A percentile compares a stretch with the other conserved stretches of the same genome.
Evolutionary conservation across 2,113 vertebrate genomes (phyloP).

Genomic region (Telmatochromis sp.): DNA sequence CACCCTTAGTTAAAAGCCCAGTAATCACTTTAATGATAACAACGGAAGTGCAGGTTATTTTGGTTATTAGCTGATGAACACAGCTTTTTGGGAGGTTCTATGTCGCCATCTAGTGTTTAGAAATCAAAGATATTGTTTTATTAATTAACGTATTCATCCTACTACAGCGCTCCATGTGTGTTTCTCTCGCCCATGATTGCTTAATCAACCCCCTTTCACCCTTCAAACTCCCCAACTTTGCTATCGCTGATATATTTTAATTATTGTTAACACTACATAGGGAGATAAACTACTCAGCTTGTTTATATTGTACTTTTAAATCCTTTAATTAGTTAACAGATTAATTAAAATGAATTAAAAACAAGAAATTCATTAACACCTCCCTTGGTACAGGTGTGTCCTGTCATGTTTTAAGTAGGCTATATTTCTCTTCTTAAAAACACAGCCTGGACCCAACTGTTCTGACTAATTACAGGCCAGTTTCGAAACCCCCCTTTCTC

Average conservation of each 20-base stretch:
- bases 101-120: constrained; percentile 26
- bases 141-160: background rate
- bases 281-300: background rate
- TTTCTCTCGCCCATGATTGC: background rate
- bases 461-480: background rate
- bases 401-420: background rate
- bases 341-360: background rate
- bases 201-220: background rate
- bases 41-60: background rate
- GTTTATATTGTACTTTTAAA: background rate
- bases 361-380: background rate
- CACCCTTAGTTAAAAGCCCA: background rate
- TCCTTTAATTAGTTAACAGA: background rate
- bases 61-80: background rate
- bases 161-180: background rate
- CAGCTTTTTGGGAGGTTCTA: background rate
- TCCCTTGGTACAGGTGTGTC: background rate
- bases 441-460: background rate
- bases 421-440: background rate
- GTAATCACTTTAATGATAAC: background rate
- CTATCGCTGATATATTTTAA: background rate
- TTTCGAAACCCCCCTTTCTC: background rate
- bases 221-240: background rate
- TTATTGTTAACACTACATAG: background rate
- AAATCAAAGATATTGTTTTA: background rate